Base-by-base conservation (phyloP, 2,797 vertebrate species). In the Perodicticus potto region DNA sequence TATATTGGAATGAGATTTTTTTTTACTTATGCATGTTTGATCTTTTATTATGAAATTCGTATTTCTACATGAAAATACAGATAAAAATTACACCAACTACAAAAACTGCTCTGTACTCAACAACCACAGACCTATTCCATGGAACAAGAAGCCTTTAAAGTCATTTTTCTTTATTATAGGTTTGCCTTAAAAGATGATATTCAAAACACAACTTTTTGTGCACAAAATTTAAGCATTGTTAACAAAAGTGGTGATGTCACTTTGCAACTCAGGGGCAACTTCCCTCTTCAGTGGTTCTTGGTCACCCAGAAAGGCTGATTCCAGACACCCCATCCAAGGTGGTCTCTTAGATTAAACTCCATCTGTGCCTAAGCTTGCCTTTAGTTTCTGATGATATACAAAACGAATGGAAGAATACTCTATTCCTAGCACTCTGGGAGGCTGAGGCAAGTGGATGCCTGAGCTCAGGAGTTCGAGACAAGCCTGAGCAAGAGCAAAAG, bases 51-150 rank as follows among this genome's bases (percentile, higher is more conserved):
- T 32, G 22, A 85, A 9, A 19, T 83, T 65, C 29, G 37, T 67
- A 82, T 91, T 59, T 91, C 29, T 91, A 73, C 65, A 83, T 11
- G 14, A 92, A 73, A 61, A 93, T 69, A 93, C 59, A 78, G 85
- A 96, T 55, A n/a, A 74, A 94, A 61, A 82, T 49, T 45, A 92
- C 3, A 95, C 5, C 55, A 92, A 91, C 40, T 59, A 86, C 12
- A 95, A 49, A 93, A 83, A 57, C 32, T n/a, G 37, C 45, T 83
- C 27, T 53, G 19, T 7, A 25, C 40, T 93, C 61, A 57, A 11
- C 84, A 93, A 93, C 13, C 27, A 92, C 37, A 61, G 55, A 78
- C 6, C 40, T 80, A 73, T 27, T 80, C 70, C 34, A 67, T 29
- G 23, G 29, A 57, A 57, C 27, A 69, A 69, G 43, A 69, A 53